Base-by-base conservation (phyloP, 2,113 vertebrate genomes). In the Abramis brama region DNA sequence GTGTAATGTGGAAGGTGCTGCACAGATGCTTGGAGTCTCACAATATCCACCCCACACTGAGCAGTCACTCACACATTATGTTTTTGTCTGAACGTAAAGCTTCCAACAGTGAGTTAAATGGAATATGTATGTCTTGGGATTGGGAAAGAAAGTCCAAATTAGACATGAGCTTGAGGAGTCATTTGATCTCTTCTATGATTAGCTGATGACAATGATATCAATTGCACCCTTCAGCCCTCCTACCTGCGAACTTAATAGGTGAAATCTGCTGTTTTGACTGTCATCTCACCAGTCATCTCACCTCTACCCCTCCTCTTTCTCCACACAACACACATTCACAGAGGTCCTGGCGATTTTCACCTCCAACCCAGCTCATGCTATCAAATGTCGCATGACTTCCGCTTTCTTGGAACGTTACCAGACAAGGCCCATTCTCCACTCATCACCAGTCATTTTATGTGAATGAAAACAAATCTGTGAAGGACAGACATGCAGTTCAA, bases 161-260 rank as follows among this genome's bases (percentile, higher is more conserved):
- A 84, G 79, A 60, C 39, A 10, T 15, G 79, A 78, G 62, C 47
- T 23, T 9, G 79, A 79, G 75, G 79, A 66, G 25, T 80, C 68
- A 47, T 59, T 68, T 77, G 78, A 78, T 73, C 60, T 73, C 5
- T 19, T 23, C 47, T 87, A 64, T 87, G 71, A 88, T 86, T 83
- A 86, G 74, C 62, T 79, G 36, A 30, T 88, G 89, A 86, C 92
- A 92, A 93, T 94, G 91, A 93, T 94, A 93, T 94, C 93, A 93
- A 92, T 94, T 93, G 92, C 92, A 93, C 79, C 86, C 85, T 86
- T 82, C 88, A 89, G 85, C 89, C 92, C 92, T 88, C 93, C 93
- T 78, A 86, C 92, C 93, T 91, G 91, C 91, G 89, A 87, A 91
- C 91, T 90, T 94, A 92, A 95, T 94, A 94, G 92, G 93, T 94